Evolutionary conservation across 2,797 vertebrate genomes (phyloP), one percentile per base, ranked within the genome.

Genomic region (Parauchenoglanis ngamensis): DNA sequence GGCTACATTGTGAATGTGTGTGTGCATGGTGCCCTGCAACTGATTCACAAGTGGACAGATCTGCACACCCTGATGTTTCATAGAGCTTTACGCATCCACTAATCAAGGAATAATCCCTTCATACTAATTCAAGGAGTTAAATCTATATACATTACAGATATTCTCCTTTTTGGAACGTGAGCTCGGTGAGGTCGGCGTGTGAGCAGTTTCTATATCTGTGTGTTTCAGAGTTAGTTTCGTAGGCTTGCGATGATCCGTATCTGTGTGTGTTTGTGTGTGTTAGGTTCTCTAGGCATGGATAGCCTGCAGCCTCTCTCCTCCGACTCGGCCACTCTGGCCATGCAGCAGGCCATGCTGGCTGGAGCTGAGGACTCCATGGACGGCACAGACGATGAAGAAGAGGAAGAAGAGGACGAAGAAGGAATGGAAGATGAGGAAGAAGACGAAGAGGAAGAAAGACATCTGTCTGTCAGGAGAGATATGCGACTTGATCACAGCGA

Each of bases 321-420:
- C 0, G 98, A 98, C 92, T 98, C 97, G 0, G 98, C 98, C 93
- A 98, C 98, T 35, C 96, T 99, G 93, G 97, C 98, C 90, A 99
- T 99, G 97, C 98, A 99, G 95, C 98, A 99, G 90, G 98, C 97
- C 28, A 98, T 99, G 98, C 96, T 99, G 93, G 97, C 93, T 0
- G 96, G 95, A 75, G 97, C 97, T 0, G 98, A 96, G 6, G 96
- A 99, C 0, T 98, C 98, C 91, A 99, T 98, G 87, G 95, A 99
- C 0, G 97, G 98, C 0, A 98, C 97, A 17, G 98, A 98, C 0
- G 98, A 99, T 63, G 98, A 99, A 0, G 98, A 99, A 0, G 97
- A 98, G 0, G 98, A 98, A 59, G 97, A 96, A n/a, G 97, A 97
- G 75, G 96, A 96, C 10, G 97, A 97, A 67, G 96, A 97, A 3